phyloP scores from a whole-genome alignment of 2,113 vertebrate genomes.

The Apeltes quadracus region DNA sequence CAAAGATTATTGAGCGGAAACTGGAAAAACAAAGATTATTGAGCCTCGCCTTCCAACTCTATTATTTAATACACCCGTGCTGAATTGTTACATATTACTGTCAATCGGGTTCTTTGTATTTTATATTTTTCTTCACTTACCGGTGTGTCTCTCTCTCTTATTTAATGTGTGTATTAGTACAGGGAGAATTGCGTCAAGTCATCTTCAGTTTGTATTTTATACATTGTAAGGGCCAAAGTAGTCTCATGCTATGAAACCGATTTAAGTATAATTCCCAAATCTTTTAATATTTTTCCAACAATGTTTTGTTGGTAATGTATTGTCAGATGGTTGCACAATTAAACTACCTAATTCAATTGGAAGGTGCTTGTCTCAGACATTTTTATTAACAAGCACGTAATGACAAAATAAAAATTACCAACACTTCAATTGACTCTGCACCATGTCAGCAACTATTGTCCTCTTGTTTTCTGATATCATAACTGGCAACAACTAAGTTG shows the following conservation, averaged over 20 bases:
- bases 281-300: background rate
- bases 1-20: too few species aligned
- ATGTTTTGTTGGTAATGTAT: background rate
- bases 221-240: slow-evolving; percentile 48
- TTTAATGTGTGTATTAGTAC: slow-evolving; percentile 15
- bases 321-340: background rate
- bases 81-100: slow-evolving; percentile 51
- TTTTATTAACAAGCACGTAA: background rate
- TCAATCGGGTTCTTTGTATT: slow-evolving; percentile 36
- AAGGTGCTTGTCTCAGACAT: background rate
- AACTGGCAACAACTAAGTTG: background rate
- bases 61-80: slow-evolving; percentile 45
- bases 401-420: background rate
- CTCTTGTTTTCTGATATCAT: background rate
- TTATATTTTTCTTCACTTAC: slow-evolving; percentile 34
- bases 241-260: background rate
- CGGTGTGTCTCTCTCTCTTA: slow-evolving; percentile 13
- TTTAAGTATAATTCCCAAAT: background rate
- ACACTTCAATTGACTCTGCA: background rate
- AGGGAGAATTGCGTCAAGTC: slow-evolving; percentile 10
- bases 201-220: slow-evolving; percentile 19
- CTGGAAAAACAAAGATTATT: too few species aligned
- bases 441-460: background rate
- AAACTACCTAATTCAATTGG: background rate
- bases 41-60: slow-evolving; percentile 46